Evolutionary conservation across 2,113 vertebrate genomes (phyloP).

Genomic region (Bothrops jararaca): DNA sequence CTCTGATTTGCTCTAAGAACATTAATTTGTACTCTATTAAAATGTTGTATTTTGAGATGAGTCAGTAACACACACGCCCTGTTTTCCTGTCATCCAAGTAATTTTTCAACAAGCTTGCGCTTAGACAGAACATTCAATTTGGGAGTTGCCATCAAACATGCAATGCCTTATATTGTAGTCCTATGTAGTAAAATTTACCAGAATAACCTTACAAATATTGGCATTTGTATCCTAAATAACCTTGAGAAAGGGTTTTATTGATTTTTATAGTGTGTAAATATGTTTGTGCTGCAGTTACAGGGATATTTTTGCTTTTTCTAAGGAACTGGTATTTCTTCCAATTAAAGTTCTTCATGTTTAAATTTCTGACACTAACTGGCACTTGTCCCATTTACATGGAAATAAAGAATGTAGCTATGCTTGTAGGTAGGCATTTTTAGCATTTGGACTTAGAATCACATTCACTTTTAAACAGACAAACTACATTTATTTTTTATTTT

Average conservation of each 20-base stretch:
- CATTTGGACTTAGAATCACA: neutral
- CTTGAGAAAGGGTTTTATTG: neutral
- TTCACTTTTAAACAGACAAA: neutral
- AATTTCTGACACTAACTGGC: neutral
- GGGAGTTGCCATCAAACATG: neutral
- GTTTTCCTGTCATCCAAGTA: conserved; percentile 8
- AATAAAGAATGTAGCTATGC: neutral
- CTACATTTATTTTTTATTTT: neutral
- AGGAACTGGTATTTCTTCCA: neutral
- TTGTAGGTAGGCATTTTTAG: neutral
- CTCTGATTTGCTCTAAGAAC: neutral
- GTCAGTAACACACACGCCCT: conserved; percentile 8
- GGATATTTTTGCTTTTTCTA: neutral
- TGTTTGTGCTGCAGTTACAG: neutral
- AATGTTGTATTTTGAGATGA: neutral
- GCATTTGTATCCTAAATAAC: neutral
- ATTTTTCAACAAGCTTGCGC: conserved; percentile 2
- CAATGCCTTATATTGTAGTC: neutral
- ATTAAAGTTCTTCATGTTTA: neutral
- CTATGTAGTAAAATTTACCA: neutral
- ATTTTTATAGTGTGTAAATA: neutral
- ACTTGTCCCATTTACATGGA: neutral
- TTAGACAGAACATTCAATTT: conserved; percentile 11
- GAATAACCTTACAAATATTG: neutral
- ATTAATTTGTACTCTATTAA: conserved; percentile 2